phyloP scores from a whole-genome alignment of 2,888 invertebrate genomes.

The Homarus gammarus region DNA sequence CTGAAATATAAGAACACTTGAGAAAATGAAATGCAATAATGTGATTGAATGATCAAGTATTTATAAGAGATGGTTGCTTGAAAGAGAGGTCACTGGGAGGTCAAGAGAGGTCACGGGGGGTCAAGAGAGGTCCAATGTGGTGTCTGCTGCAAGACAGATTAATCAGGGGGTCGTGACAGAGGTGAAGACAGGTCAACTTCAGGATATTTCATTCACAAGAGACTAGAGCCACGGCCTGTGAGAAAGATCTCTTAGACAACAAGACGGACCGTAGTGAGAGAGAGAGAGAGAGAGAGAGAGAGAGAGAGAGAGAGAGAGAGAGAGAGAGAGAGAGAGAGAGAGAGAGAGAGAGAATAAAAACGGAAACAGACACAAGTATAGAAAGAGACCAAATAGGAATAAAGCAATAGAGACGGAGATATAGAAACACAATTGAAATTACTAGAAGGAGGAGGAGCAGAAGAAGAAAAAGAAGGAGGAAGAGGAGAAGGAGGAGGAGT shows the following conservation, averaged over 20 bases:
- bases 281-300: neutral
- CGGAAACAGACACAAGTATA: too few species aligned
- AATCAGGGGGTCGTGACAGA: conserved; percentile 60
- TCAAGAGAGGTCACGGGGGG: neutral
- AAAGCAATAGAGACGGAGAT: too few species aligned
- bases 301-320: conserved; percentile 17
- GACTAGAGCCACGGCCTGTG: neutral
- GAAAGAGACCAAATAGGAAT: too few species aligned
- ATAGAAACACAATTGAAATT: too few species aligned
- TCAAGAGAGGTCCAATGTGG: conserved; percentile 26
- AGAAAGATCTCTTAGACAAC: neutral
- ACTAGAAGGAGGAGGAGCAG: too few species aligned
- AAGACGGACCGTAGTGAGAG: neutral
- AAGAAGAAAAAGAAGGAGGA: too few species aligned
- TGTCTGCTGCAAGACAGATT: conserved; percentile 48
- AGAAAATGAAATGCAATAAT: too few species aligned
- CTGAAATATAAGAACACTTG: too few species aligned
- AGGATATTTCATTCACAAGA: conserved; percentile 41
- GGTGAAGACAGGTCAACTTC: conserved; percentile 28
- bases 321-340: neutral
- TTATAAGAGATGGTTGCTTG: conserved; percentile 5
- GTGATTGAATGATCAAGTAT: conserved; percentile 24
- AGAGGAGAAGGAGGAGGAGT: too few species aligned
- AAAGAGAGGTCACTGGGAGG: neutral
- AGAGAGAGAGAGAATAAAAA: neutral